Evolutionary conservation across 37 sponge, comb jelly and placozoan species (phyloP).

Genomic region (Spongilla lacustris): DNA sequence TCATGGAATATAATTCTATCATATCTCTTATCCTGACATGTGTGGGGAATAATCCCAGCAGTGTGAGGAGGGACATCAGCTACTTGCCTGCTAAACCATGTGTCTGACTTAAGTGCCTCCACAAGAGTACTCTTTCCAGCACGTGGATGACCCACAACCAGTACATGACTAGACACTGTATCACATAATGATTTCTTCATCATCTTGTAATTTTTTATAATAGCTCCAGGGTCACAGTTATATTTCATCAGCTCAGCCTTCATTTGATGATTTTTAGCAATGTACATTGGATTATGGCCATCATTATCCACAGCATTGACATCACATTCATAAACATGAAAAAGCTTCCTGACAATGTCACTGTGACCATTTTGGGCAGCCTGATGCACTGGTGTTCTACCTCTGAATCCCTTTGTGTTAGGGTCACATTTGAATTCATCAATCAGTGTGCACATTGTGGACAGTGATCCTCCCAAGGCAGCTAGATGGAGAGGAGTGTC

Average conservation of each 20-base stretch:
- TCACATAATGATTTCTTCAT: not conserved
- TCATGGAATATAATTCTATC: conserved; percentile 44
- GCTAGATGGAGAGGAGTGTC: conserved; percentile 7
- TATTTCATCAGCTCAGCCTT: not conserved
- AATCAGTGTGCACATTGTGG: conserved; percentile 7
- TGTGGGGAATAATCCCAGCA: conserved; percentile 46
- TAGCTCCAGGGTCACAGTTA: not conserved
- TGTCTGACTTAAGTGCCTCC: conserved; percentile 29
- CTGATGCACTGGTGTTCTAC: conserved; percentile 2
- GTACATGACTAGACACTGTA: not conserved
- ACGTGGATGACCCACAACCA: conserved; percentile 44
- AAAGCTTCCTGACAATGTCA: not conserved
- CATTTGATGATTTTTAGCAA: conserved; percentile 3
- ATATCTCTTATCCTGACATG: conserved; percentile 6
- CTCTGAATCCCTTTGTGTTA: not conserved
- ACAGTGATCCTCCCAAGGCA: not conserved
- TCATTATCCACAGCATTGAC: not conserved
- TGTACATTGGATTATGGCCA: not conserved
- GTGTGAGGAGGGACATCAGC: conserved; percentile 25
- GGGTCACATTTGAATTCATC: conserved; percentile 12
- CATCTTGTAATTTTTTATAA: too few species aligned
- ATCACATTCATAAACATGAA: not conserved
- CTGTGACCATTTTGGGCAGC: conserved; percentile 3
- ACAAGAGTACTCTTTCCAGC: conserved; percentile 67
- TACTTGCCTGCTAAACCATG: not conserved